Evolutionary conservation across 2,888 invertebrate species (phyloP).

Genomic region (Cryptocephalus primarius): DNA sequence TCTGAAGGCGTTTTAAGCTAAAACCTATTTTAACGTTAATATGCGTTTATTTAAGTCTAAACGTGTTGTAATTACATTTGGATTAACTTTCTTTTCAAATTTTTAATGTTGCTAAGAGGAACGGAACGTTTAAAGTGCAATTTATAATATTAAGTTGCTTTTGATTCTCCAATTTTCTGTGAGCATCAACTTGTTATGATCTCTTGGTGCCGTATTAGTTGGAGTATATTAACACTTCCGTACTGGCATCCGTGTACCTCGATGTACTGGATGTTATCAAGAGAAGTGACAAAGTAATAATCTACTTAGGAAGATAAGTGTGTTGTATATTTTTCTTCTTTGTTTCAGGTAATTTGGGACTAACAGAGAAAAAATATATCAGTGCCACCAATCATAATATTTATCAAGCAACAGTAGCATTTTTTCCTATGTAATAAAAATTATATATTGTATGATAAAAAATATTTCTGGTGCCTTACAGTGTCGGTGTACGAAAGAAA

Average conservation of each 20-base stretch:
- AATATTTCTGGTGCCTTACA: constrained; percentile 39
- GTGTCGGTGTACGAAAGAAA: constrained; percentile 31
- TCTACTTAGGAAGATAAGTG: neutral
- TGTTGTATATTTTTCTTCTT: constrained; percentile 7
- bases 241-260: constrained; percentile 23
- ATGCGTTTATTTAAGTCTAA: no score
- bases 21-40: no score
- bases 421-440: constrained; percentile 33
- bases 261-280: constrained; percentile 22
- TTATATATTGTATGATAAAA: constrained; percentile 25
- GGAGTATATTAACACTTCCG: constrained; percentile 18
- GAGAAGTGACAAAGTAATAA: constrained; percentile 13
- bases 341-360: constrained; percentile 16
- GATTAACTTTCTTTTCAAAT: no score
- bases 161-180: neutral
- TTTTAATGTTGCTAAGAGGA: no score
- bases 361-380: constrained; percentile 21
- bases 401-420: constrained; percentile 30
- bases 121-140: neutral
- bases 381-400: constrained; percentile 33
- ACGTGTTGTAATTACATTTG: no score
- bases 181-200: neutral
- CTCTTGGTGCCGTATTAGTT: constrained; percentile 1
- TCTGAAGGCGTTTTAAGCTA: no score
- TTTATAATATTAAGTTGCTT: neutral